Evolutionary conservation across 1,140 invertebrate species (phyloP).

Genomic region (Ectropis grisescens): DNA sequence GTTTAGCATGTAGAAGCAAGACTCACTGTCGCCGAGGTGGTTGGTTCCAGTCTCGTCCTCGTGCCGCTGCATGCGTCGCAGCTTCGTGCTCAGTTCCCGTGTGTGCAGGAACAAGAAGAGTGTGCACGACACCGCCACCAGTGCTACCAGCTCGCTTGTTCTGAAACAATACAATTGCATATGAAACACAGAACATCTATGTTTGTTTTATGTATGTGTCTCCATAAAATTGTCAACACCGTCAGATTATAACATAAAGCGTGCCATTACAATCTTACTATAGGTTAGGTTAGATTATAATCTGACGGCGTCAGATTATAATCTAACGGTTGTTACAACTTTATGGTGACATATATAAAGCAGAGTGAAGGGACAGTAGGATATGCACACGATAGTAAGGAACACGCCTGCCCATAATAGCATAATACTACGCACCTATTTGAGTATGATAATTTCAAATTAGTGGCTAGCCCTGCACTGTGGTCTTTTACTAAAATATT

Average conservation of each 20-base stretch:
- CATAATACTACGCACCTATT: too few relatives aligned
- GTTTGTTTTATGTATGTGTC: neutral
- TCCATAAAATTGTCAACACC: too few relatives aligned
- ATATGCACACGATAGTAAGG: too few relatives aligned
- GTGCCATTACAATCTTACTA: too few relatives aligned
- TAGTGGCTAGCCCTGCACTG: too few relatives aligned
- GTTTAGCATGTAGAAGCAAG: too few relatives aligned
- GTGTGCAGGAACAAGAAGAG: slow-evolving; percentile 87
- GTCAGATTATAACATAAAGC: too few relatives aligned
- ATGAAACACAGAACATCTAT: neutral
- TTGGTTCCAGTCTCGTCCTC: slow-evolving; percentile 80
- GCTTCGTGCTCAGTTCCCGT: slow-evolving; percentile 80
- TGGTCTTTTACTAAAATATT: neutral
- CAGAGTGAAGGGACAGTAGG: neutral
- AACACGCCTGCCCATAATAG: too few relatives aligned
- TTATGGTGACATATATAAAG: too few relatives aligned
- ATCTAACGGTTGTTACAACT: too few relatives aligned
- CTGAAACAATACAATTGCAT: slow-evolving; percentile 20
- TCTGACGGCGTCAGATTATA: too few relatives aligned
- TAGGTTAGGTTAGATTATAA: too few relatives aligned
- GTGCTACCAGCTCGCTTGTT: slow-evolving; percentile 79
- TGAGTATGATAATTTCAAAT: neutral
- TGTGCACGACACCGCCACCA: slow-evolving; percentile 83
- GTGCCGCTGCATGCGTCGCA: slow-evolving; percentile 83
- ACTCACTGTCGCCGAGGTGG: slow-evolving; percentile 78